These are phyloP conservation scores for Dinomys branickii DNA, from an alignment of 2,113 vertebrate species.

Conservation along the genomic window DNA sequence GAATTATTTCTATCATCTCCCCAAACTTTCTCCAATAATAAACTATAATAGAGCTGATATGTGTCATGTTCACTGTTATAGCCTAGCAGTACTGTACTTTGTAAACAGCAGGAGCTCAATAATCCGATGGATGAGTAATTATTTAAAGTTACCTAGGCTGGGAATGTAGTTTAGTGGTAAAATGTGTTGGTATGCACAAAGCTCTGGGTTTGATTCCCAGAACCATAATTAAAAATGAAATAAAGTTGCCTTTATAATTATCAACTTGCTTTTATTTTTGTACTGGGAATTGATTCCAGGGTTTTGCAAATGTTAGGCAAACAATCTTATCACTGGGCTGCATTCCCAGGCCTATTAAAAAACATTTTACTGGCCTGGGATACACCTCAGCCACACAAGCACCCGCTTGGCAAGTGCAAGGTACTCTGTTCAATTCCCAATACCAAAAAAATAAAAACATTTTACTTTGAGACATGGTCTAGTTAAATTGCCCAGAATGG, in stretches of 20 bases:
- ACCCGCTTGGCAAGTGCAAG: too few species aligned
- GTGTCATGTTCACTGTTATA: not conserved
- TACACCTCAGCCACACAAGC: too few species aligned
- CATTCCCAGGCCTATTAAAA: not conserved
- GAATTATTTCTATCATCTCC: constrained; percentile 13
- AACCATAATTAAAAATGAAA: not conserved
- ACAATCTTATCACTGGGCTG: not conserved
- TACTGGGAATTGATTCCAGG: not conserved
- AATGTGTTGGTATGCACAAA: not conserved
- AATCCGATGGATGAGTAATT: constrained; percentile 33
- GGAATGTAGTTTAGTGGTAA: not conserved
- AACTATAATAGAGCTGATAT: not conserved
- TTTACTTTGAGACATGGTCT: too few species aligned
- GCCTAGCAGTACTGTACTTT: not conserved
- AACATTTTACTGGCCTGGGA: not conserved
- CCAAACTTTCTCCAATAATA: constrained; percentile 2
- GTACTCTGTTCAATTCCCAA: too few species aligned
- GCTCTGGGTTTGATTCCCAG: not conserved
- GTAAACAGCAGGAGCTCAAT: not conserved
- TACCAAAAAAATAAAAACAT: too few species aligned
- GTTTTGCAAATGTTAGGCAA: not conserved
- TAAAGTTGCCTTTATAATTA: not conserved
- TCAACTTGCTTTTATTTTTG: not conserved
- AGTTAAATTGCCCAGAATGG: too few species aligned
- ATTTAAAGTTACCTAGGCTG: not conserved